Conservation (phyloP, 2,797 vertebrate species). For the Sphenodon punctatus region DNA sequence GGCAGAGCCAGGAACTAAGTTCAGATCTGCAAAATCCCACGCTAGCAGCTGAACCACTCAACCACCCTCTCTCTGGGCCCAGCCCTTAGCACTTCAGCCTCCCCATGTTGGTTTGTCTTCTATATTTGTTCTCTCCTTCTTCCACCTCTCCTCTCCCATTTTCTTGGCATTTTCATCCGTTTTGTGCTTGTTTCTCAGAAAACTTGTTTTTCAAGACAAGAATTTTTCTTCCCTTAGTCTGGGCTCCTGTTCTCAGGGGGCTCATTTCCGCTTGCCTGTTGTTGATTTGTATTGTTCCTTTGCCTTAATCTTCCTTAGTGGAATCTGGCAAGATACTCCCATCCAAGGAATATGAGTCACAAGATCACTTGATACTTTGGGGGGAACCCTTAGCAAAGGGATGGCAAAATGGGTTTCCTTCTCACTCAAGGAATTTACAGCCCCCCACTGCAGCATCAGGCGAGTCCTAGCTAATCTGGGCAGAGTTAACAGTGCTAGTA, state of each 20-base stretch:
- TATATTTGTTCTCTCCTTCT: not conserved
- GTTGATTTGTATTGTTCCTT: constrained; percentile 18
- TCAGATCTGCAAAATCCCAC: too few species aligned
- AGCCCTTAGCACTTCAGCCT: not conserved
- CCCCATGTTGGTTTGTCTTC: not conserved
- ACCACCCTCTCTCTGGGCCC: too few species aligned
- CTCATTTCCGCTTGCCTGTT: not conserved
- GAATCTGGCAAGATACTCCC: constrained; percentile 1
- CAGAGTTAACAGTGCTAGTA: not conserved
- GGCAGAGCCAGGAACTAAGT: too few species aligned
- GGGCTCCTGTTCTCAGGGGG: not conserved
- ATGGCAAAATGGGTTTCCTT: constrained; percentile 16
- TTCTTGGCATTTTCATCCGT: not conserved
- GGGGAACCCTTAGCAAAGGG: constrained; percentile 20
- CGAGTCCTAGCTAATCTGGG: not conserved
- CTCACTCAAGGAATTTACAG: not conserved
- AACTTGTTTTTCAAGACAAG: not conserved
- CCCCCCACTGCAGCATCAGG: not conserved
- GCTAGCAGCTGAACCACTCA: too few species aligned
- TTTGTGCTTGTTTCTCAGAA: not conserved
- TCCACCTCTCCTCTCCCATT: not conserved
- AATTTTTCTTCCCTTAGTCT: constrained; percentile 24
- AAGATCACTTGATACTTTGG: constrained; percentile 16
- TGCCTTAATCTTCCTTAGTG: constrained; percentile 28
- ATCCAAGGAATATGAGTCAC: not conserved